Base-by-base conservation (phyloP, 2,797 vertebrate genomes). In the Enteromius argenteus region DNA sequence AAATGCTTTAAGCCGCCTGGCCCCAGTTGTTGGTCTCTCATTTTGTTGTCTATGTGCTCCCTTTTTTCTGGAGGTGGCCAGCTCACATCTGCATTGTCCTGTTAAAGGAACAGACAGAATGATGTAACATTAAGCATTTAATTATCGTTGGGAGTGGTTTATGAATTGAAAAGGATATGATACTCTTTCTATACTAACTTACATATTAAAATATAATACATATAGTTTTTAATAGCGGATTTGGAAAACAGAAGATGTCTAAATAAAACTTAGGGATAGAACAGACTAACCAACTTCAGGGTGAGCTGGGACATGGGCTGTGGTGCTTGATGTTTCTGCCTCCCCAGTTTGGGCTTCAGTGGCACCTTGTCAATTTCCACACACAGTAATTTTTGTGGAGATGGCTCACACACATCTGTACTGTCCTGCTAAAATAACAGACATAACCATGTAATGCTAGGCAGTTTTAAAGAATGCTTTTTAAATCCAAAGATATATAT, bases 231-330 rank as follows among this genome's bases (percentile, higher is more conserved):
- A 23, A 23, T 11, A 23, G 3, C 1, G 3, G n/a, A 58, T 58
- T 60, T 3, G n/a, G n/a, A 60, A 60, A 60, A 60, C 11, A 58
- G 10, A 23, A 58, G n/a, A 9, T 58, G 23, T n/a, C 21, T 58
- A 9, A n/a, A 8, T n/a, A 10, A n/a, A 56, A n/a, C 53, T 56
- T 19, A n/a, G 19, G 8, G 21, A 56, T 56, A n/a, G 9, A 58
- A 58, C 3, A 10, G 3, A 58, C 56, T 58, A 58, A 58, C 56
- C 56, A 58, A 23, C 3, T 58, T 58, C n/a, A 58, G 56, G 56
- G 10, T 58, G n/a, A 58, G 56, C n/a, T 58, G n/a, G 56, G n/a
- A 58, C n/a, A 58, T 58, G 56, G n/a, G 56, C 56, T 58, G 56
- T 23, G 56, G 56, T 7, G 10, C 56, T 13, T 58, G 56, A 23